phyloP scores from a whole-genome alignment of 2,113 vertebrate species.

The Proteles cristata region DNA sequence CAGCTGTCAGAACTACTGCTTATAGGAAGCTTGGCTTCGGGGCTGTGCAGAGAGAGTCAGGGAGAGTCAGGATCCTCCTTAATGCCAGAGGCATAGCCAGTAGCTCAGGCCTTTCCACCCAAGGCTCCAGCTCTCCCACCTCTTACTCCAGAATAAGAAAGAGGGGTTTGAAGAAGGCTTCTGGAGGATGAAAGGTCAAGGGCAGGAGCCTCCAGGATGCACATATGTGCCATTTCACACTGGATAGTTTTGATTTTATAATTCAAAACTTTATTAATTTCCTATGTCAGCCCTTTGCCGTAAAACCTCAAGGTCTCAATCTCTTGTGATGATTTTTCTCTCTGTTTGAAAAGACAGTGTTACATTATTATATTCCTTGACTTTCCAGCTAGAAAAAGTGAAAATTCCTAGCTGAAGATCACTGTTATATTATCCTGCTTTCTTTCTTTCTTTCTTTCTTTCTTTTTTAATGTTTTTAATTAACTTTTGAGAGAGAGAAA shows the following conservation, averaged over 20 bases:
- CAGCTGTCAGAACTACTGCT: conserved; percentile 42
- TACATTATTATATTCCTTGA: not conserved
- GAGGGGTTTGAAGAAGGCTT: not conserved
- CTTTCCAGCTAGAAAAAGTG: not conserved
- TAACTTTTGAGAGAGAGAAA: too few relatives aligned
- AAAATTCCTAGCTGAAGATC: not conserved
- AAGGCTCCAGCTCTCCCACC: not conserved
- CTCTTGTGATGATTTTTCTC: not conserved
- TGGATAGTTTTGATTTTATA: conserved; percentile 9
- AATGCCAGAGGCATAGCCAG: not conserved
- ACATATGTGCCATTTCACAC: not conserved
- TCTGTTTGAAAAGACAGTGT: not conserved
- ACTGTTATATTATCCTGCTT: not conserved
- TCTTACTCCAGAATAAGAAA: not conserved
- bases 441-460: not conserved
- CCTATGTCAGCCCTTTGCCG: not conserved
- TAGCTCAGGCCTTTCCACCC: not conserved
- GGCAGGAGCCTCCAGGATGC: not conserved
- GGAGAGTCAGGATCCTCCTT: not conserved
- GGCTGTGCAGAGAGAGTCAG: not conserved
- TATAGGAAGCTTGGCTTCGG: not conserved
- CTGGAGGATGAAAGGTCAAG: not conserved
- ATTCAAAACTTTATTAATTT: not conserved
- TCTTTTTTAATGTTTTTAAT: too few relatives aligned
- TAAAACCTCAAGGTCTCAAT: conserved; percentile 13